Evolutionary conservation across 30 jellyfish, hydroid and myxozoan species (phyloP).

Genomic region (Mastigias papua): DNA sequence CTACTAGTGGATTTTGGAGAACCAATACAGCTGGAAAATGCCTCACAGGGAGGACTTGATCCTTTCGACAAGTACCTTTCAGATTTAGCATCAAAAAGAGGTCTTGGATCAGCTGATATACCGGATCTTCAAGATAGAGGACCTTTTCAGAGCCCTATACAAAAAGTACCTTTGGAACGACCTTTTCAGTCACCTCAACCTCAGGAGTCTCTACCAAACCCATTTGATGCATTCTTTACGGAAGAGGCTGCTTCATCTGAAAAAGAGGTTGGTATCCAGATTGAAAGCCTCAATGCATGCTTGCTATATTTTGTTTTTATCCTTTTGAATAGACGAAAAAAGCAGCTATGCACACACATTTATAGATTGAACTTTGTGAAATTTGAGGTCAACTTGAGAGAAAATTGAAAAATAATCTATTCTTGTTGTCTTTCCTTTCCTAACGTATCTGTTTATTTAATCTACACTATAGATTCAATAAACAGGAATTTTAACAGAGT

Average conservation of each 20-base stretch:
- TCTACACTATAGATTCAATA: no score
- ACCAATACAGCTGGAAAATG: slow-evolving; percentile 9
- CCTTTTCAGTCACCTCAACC: slow-evolving; percentile 25
- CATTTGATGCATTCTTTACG: slow-evolving; percentile 46
- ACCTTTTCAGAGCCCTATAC: slow-evolving; percentile 66
- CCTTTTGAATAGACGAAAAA: no score
- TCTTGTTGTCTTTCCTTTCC: no score
- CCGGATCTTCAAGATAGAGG: slow-evolving; percentile 54
- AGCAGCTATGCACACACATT: no score
- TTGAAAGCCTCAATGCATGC: background rate
- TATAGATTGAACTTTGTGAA: no score
- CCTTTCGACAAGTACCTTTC: slow-evolving; percentile 65
- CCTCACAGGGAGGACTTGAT: slow-evolving; percentile 40
- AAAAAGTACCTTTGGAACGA: slow-evolving; percentile 47
- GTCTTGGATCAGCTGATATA: slow-evolving; percentile 25
- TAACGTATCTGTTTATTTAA: no score
- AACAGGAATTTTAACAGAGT: no score
- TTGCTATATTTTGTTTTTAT: background rate
- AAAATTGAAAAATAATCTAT: no score
- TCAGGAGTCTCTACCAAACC: slow-evolving; percentile 19
- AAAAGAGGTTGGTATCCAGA: background rate
- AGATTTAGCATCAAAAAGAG: slow-evolving; percentile 37
- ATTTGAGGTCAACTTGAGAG: no score
- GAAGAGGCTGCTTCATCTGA: slow-evolving; percentile 4
- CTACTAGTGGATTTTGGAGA: slow-evolving; percentile 39